A percentile compares a stretch with the other conserved stretches of the same genome.
These are phyloP conservation scores for Pheosia gnoma DNA, from an alignment of 2,888 invertebrate species.

Conservation along the genomic window DNA sequence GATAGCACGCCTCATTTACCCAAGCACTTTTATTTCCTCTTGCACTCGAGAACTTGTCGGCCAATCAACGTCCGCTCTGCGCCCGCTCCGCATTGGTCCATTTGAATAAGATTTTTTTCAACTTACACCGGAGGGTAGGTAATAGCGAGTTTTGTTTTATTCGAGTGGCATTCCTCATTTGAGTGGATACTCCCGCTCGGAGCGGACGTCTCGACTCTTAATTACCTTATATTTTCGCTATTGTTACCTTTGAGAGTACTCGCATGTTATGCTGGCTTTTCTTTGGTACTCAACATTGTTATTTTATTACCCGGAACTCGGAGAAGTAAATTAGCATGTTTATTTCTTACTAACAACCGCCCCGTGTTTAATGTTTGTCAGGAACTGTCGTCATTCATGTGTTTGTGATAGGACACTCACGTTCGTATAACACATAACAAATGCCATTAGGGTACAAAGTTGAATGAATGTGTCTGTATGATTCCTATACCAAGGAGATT, in stretches of 20 bases:
- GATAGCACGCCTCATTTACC: slow-evolving; percentile 77
- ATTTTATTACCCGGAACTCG: slow-evolving; percentile 67
- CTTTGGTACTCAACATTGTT: slow-evolving; percentile 77
- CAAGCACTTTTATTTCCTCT: slow-evolving; percentile 82
- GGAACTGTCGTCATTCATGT: slow-evolving; percentile 51
- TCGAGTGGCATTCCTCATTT: slow-evolving; percentile 78
- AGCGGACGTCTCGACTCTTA: slow-evolving; percentile 77
- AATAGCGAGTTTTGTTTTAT: slow-evolving; percentile 81
- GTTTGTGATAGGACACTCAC: slow-evolving; percentile 43
- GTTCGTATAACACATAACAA: slow-evolving; percentile 29
- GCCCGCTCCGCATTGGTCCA: slow-evolving; percentile 79
- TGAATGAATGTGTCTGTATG: neutral
- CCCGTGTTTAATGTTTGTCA: slow-evolving; percentile 58
- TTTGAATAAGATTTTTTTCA: slow-evolving; percentile 79
- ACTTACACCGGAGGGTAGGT: slow-evolving; percentile 81
- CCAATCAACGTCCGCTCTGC: slow-evolving; percentile 80
- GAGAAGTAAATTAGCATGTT: slow-evolving; percentile 78
- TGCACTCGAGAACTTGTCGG: slow-evolving; percentile 78
- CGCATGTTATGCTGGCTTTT: slow-evolving; percentile 52
- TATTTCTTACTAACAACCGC: slow-evolving; percentile 62
- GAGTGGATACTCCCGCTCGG: slow-evolving; percentile 66
- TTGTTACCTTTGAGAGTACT: slow-evolving; percentile 63
- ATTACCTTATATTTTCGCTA: slow-evolving; percentile 72
- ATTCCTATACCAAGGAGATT: no score
- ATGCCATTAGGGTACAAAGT: slow-evolving; percentile 13